Base-by-base conservation (phyloP, 2,797 vertebrate species). In the Staurois parvus region DNA sequence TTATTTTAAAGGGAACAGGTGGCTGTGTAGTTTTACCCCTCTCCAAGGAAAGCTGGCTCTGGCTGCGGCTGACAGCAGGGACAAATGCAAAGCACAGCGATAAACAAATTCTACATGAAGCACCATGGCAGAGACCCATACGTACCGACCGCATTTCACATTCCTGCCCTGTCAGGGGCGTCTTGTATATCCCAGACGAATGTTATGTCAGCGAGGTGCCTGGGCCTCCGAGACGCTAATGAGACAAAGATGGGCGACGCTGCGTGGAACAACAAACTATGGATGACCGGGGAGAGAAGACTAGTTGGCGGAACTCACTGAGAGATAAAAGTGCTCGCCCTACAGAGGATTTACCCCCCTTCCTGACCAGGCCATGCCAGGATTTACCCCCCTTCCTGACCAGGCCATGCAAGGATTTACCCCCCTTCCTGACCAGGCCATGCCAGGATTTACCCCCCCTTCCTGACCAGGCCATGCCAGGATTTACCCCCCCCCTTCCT, bases 1-100 rank as follows among this genome's bases (percentile, higher is more conserved):
- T 83, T 86, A 86, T 83, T 83, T 83, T 83, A 86, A 79, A 86
- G 85, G 80, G 80, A 86, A 72, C 85, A 86, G 85, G 85, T 86
- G 85, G 85, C 85, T 30, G 56, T 21, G 42, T 67, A 29, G 80
- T 68, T 74, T 56, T 45, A 73, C 75, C 68, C 59, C 75, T 79
- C 67, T 86, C 85, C 85, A 86, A 79, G 64, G 80, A 83, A 83
- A 83, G 85, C 80, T 86, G 85, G 85, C 85, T 73, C 75, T 78
- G 15, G 3, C 26, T 26, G 56, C 21, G 62, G 75, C 66, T 74
- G 80, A 86, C 85, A 86, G 85, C 74, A 78, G 85, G 84, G 68
- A 86, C 68, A 68, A 73, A 86, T 86, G 85, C 85, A 86, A 79
- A 86, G 73, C 56, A 21, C 52, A 0, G 75, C 15, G 68, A 83